Evolutionary conservation across 2,888 invertebrate species (phyloP), one percentile per base, ranked within the genome.

Genomic region (Sesamia inferens): DNA sequence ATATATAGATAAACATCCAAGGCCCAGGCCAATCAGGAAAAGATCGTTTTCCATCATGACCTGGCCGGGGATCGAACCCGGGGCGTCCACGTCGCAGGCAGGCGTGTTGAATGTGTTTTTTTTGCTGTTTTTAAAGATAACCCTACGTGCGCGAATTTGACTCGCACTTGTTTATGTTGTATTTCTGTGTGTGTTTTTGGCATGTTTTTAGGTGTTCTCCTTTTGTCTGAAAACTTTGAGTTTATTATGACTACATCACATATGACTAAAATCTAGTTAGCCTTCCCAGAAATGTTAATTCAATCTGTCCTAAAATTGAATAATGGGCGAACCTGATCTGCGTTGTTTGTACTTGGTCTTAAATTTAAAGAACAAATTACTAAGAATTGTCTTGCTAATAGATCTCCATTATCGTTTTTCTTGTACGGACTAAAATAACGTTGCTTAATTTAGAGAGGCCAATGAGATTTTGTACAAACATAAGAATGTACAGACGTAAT

Each of bases 111-210:
- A n/a, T n/a, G n/a, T n/a, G n/a, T n/a, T n/a, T n/a, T n/a, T n/a
- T n/a, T n/a, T n/a, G n/a, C n/a, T n/a, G n/a, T n/a, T n/a, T n/a
- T n/a, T n/a, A n/a, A n/a, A n/a, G n/a, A n/a, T n/a, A n/a, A 31
- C 31, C 31, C 31, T 31, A 31, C 31, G 31, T 31, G 31, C 31
- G 31, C 31, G 31, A 31, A 31, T 31, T 2, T 3, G 31, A 31
- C 31, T 31, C 31, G 31, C 31, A 31, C 31, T 31, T 31, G 31
- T 31, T 31, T 31, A 31, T 31, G 31, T 31, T 31, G 68, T 77
- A 77, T 81, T 78, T 81, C 78, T 51, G 59, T 69, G 58, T 66
- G 6, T 74, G 39, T 76, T 70, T 76, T 44, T 22, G 72, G 44
- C 44, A 48, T 59, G 39, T 61, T 55, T 71, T 31, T 76, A 62